These are phyloP conservation scores for Monochamus alternatus DNA, from an alignment of 2,888 invertebrate species.

Conservation along the genomic window DNA sequence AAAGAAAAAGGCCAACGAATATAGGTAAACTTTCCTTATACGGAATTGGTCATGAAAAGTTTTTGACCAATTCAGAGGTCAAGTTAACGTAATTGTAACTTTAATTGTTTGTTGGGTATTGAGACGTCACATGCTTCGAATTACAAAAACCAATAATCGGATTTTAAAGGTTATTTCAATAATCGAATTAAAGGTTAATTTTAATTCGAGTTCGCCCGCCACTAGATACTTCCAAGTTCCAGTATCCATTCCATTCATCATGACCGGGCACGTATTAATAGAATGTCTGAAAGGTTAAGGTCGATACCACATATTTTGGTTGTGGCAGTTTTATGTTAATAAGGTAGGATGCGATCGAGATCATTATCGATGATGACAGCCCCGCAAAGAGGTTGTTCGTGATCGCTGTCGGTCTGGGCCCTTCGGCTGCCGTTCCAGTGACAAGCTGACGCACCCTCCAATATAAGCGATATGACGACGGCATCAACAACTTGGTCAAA, in stretches of 20 bases:
- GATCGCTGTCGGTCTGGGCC: slow-evolving; percentile 50
- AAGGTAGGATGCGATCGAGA: slow-evolving; percentile 57
- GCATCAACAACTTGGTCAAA: slow-evolving; percentile 57
- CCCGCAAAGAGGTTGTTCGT: slow-evolving; percentile 51
- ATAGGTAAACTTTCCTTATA: no score
- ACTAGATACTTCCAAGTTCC: no score
- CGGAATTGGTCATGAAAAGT: no score
- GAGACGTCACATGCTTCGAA: no score
- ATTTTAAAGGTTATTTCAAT: no score
- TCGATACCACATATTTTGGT: slow-evolving; percentile 36
- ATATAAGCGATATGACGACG: slow-evolving; percentile 58
- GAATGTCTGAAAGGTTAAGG: slow-evolving; percentile 6
- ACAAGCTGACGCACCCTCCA: slow-evolving; percentile 59
- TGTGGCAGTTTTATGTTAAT: slow-evolving; percentile 57
- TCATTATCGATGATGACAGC: slow-evolving; percentile 61
- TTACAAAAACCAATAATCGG: no score
- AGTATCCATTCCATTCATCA: background rate
- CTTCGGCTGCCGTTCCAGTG: slow-evolving; percentile 46
- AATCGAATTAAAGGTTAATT: no score
- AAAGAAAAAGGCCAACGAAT: no score
- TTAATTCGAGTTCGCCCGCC: no score
- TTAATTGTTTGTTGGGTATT: no score
- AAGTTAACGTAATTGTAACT: no score
- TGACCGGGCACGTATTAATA: slow-evolving; percentile 5
- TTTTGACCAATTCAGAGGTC: no score